Evolutionary conservation across 2,113 vertebrate genomes (phyloP), one percentile per base, ranked within the genome.

Genomic region (Morone saxatilis): DNA sequence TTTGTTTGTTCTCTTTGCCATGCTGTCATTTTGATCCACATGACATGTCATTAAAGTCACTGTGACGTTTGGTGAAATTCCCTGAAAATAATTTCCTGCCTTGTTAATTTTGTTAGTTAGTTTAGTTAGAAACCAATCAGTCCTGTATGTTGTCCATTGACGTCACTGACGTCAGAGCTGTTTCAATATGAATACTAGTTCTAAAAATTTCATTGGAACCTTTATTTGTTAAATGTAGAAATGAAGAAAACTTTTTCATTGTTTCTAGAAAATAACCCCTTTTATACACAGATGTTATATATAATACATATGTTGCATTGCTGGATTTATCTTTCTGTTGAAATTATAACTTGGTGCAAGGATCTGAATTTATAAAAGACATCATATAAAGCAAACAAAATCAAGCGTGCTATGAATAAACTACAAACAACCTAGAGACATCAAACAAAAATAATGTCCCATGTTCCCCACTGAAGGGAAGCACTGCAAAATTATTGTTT

Each of bases 1-100:
- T 65, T 72, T 56, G 7, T n/a, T 62, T 41, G 17, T 60, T 47
- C 45, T 67, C 57, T 67, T 59, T 71, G 47, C 5, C 41, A 50
- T 41, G 48, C 31, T 73, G 36, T 22, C 0, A 7, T 67, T 65
- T 67, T 50, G 1, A 56, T 47, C 11, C 4, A 53, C 22, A 31
- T 22, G 36, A 38, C 40, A 50, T 19, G 50, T 20, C 3, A 50
- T 40, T 22, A 31, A 36, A 70, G 40, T 17, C 1, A 6, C 53
- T 59, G 59, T 22, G 22, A 53, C 17, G 38, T 59, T 61, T 36
- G 19, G 51, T 74, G 36, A 71, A 57, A 71, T 60, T 12, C 3
- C 1, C 1, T 50, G 4, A 60, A 66, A 69, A 65, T 17, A 4
- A 14, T 20, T 38, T 45, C 36, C 43, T 22, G 25, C 7, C 17